Conservation (phyloP, 2,797 vertebrate species). For the Acrocephalus scirpaceus region DNA sequence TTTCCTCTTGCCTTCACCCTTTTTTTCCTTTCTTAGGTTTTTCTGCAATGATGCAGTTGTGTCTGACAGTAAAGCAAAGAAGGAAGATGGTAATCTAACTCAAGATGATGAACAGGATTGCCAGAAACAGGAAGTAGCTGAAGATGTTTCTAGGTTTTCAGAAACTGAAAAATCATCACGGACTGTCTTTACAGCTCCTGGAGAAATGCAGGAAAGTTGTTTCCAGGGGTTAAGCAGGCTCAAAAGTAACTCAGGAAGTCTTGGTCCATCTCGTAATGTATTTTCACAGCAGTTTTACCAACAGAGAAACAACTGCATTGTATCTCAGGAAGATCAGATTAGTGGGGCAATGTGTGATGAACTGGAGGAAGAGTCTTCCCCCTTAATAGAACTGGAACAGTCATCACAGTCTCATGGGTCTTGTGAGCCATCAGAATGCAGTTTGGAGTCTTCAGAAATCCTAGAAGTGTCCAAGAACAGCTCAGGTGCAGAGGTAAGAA, state of each 20-base stretch:
- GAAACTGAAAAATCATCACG: background rate
- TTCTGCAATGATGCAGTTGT: constrained; percentile 76
- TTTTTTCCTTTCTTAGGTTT: constrained; percentile 75
- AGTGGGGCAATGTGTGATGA: background rate
- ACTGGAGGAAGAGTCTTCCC: background rate
- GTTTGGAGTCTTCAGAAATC: constrained; percentile 12
- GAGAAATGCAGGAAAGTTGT: constrained; percentile 61
- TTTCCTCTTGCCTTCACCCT: background rate
- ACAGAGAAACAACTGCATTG: constrained; percentile 21
- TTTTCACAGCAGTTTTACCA: constrained; percentile 78
- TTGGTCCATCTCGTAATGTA: constrained; percentile 25
- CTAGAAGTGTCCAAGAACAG: constrained; percentile 1
- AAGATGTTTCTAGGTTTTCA: background rate
- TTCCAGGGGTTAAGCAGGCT: constrained; percentile 80
- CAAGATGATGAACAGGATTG: background rate
- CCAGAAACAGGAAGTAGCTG: background rate
- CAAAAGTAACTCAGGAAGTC: constrained; percentile 19
- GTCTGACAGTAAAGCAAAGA: background rate
- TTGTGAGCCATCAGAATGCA: constrained; percentile 71
- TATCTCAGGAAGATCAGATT: background rate
- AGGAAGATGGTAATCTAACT: background rate
- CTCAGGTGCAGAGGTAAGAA: constrained; percentile 69
- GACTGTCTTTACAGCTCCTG: background rate
- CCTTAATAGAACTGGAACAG: background rate
- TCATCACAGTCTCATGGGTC: constrained; percentile 66